Evolutionary conservation across 2,113 vertebrate genomes (phyloP).

Genomic region (Rhinogobius similis): DNA sequence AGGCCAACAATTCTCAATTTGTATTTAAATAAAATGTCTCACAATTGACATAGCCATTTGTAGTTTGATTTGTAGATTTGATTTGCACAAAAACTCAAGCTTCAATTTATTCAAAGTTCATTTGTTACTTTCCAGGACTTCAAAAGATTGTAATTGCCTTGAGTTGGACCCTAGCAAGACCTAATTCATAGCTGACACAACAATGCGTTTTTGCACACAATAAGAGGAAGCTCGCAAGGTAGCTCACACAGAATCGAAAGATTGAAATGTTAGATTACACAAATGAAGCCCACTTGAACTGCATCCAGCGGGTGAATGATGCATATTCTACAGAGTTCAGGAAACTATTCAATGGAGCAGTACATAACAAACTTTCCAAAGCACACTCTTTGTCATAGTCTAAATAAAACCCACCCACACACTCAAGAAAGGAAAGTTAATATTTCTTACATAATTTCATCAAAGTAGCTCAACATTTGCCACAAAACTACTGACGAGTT

Average conservation of each 20-base stretch:
- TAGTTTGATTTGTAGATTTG: not conserved
- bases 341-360: slow-evolving; percentile 44
- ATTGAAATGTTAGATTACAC: slow-evolving; percentile 55
- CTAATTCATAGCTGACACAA: slow-evolving; percentile 33
- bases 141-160: slow-evolving; percentile 2
- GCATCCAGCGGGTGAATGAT: slow-evolving; percentile 44
- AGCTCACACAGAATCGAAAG: slow-evolving; percentile 52
- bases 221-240: slow-evolving; percentile 63
- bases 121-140: not conserved
- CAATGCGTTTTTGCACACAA: slow-evolving; percentile 51
- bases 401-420: not conserved
- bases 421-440: not conserved
- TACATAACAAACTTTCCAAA: slow-evolving; percentile 32
- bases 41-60: not conserved
- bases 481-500: not conserved
- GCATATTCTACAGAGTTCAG: slow-evolving; percentile 47
- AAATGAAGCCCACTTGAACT: slow-evolving; percentile 42
- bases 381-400: not conserved
- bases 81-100: not conserved
- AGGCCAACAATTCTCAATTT: not conserved
- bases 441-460: not conserved
- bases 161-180: slow-evolving; percentile 2
- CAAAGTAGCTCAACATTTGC: not conserved
- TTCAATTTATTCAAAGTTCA: not conserved
- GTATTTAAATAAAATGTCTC: not conserved